Percentiles rank a stretch among this genome's conserved stretches.
Evolutionary conservation across 2,797 vertebrate species (phyloP).

Genomic region (Chaunax sp.): DNA sequence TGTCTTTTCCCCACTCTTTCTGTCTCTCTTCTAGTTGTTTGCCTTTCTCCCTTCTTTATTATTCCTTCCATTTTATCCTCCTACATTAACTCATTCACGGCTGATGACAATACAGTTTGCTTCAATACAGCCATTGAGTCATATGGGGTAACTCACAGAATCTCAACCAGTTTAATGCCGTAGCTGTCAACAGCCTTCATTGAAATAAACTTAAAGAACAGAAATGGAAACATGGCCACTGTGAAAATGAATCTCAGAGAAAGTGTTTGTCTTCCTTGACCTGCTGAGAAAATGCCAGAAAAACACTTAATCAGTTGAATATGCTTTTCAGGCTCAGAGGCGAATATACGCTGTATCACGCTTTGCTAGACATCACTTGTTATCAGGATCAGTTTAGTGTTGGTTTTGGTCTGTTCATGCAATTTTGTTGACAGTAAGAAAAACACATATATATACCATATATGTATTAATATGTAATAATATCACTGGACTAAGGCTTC

Average conservation of each 20-base stretch:
- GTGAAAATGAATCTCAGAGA: background rate
- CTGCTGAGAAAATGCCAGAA: constrained; percentile 5
- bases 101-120: constrained; percentile 25
- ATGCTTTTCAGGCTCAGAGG: no score
- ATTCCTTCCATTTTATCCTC: constrained; percentile 16
- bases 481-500: no score
- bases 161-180: no score
- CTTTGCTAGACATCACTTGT: no score
- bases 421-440: no score
- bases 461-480: no score
- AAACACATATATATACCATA: no score
- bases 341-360: no score
- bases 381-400: no score
- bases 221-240: constrained; percentile 18
- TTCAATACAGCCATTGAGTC: constrained; percentile 20
- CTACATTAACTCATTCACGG: constrained; percentile 14
- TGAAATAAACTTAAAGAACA: constrained; percentile 16
- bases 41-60: constrained; percentile 7
- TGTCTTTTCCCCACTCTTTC: background rate
- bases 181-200: constrained; percentile 1
- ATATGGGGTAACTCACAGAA: background rate
- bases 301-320: background rate
- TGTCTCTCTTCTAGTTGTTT: background rate
- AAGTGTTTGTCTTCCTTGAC: background rate
- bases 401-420: no score